Base-by-base conservation (phyloP, 2,113 vertebrate genomes). In the Passerina amoena region DNA sequence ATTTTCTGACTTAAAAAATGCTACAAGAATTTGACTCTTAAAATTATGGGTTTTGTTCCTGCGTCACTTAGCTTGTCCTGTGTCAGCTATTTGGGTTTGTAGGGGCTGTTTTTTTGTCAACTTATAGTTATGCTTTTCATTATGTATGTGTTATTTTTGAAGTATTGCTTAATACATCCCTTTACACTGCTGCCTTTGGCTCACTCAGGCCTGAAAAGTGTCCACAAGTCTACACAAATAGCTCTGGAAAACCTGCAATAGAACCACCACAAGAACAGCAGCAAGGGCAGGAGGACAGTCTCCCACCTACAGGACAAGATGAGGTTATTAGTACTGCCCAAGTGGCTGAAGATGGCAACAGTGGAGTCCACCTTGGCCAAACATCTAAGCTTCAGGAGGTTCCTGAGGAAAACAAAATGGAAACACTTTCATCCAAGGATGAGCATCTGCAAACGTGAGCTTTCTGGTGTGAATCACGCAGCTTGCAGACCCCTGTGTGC, bases 381-480 rank as follows among this genome's bases (percentile, higher is more conserved):
- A 83, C 38, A 7, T 83, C 92, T 57, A 73, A 96, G 45, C 69
- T 90, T 83, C 91, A 94, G 76, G 89, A 94, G 42, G 20, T n/a
- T 78, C 35, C 70, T 56, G 69, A 86, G 77, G 94, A 85, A 84
- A 95, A 80, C 24, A 44, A 51, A 93, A 64, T 4, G 31, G 65
- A 93, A 73, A 13, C 76, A 30, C 71, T 96, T 53, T 94, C 97
- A 92, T 92, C 88, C 94, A 96, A 98, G 92, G 78, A 97, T 92
- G 89, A 93, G 25, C 96, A 75, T 44, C 96, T 94, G 86, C 96
- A 98, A 98, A 98, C 33, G 97, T 98, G 98, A 98, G 98, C 97
- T 90, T 87, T 87, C 78, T 92, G 70, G 60, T 93, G 88, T 96
- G 92, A 94, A 93, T 69, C 83, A 73, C 3, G 0, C 83, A 80